A percentile compares a stretch with the other conserved stretches of the same genome.
Evolutionary conservation across 2,797 vertebrate species (phyloP).

Genomic region (Sebastes hubbsi): DNA sequence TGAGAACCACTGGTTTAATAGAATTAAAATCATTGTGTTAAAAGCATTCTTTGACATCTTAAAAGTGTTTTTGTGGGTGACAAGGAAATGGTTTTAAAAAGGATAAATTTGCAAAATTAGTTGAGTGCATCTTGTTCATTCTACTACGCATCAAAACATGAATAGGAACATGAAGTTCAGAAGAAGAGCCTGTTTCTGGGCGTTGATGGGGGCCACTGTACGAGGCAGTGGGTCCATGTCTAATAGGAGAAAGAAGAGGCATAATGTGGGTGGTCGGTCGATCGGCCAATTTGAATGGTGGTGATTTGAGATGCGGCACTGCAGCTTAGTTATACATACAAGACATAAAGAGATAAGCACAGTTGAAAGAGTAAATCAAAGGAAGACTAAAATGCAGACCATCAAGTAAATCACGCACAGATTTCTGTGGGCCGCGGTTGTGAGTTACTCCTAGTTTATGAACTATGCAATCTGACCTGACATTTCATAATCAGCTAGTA

Average conservation of each 20-base stretch:
- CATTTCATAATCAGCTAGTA: neutral
- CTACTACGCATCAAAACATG: neutral
- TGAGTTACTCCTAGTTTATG: neutral
- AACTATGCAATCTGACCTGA: conserved; percentile 11
- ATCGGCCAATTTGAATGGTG: too few relatives aligned
- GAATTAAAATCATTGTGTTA: too few relatives aligned
- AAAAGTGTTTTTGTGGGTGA: too few relatives aligned
- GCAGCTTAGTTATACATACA: too few relatives aligned
- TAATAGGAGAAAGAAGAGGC: neutral
- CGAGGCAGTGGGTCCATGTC: neutral
- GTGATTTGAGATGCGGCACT: too few relatives aligned
- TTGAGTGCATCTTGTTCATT: neutral
- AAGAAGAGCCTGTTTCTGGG: neutral
- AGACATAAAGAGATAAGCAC: neutral
- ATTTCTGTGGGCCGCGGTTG: neutral
- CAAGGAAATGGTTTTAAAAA: too few relatives aligned
- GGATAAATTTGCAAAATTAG: neutral
- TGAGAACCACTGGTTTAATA: too few relatives aligned
- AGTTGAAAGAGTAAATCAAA: neutral
- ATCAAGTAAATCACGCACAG: neutral
- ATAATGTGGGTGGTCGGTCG: neutral
- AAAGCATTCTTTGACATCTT: too few relatives aligned
- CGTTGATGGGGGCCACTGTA: too few relatives aligned
- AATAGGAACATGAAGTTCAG: neutral
- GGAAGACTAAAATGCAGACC: neutral